Conservation (phyloP, 2,888 invertebrate genomes). For the Nycteola revayana region DNA sequence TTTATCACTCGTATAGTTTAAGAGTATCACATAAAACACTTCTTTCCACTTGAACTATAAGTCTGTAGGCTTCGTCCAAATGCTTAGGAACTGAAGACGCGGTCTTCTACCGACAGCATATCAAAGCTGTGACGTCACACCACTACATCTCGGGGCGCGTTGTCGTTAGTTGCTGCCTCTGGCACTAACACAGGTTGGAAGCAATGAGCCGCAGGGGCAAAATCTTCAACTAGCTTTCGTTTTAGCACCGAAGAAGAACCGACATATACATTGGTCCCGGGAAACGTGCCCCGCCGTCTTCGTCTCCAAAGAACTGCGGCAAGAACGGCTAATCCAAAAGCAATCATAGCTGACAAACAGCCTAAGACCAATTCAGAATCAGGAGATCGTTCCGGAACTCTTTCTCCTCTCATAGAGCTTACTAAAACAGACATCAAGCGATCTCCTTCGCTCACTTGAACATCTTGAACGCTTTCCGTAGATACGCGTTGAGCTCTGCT, state of each 20-base stretch:
- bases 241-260: conserved; percentile 83
- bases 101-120: conserved; percentile 80
- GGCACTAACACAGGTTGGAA: conserved; percentile 84
- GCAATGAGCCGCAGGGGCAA: conserved; percentile 71
- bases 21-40: conserved; percentile 47
- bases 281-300: conserved; percentile 77
- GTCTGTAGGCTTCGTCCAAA: conserved; percentile 54
- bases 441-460: conserved; percentile 81
- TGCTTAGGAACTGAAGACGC: conserved; percentile 80
- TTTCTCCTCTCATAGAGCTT: conserved; percentile 84
- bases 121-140: conserved; percentile 86
- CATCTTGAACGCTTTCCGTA: conserved; percentile 84
- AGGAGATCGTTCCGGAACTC: conserved; percentile 73
- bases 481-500: conserved; percentile 84
- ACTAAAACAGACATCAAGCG: conserved; percentile 83
- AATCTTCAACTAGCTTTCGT: conserved; percentile 84
- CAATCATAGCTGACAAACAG: conserved; percentile 81
- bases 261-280: conserved; percentile 83
- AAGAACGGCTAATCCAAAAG: conserved; percentile 73
- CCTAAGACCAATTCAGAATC: conserved; percentile 83
- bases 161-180: conserved; percentile 65
- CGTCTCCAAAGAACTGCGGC: conserved; percentile 81
- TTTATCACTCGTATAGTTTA: conserved; percentile 40
- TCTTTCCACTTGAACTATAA: conserved; percentile 46
- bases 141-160: conserved; percentile 78